Evolutionary conservation across 2,113 vertebrate genomes (phyloP), one percentile per base, ranked within the genome.

Genomic region (Edolisoma coerulescens): DNA sequence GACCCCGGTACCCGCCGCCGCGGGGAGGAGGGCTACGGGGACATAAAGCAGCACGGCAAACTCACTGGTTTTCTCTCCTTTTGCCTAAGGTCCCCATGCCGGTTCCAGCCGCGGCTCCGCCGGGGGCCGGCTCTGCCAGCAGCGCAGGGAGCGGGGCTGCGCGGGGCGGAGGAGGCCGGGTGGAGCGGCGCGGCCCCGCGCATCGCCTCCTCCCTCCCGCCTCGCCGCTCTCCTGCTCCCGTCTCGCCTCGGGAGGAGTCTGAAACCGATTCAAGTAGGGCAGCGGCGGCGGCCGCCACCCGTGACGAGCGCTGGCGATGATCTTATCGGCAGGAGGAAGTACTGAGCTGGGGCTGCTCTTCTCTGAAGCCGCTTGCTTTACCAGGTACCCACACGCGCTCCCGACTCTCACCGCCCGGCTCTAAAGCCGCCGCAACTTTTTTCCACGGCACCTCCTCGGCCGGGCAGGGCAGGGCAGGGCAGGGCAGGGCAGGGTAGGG

Each of bases 81-180:
- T 87, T 97, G 77, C 97, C 96, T 71, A 96, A n/a, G 63, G 97
- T 97, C 22, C 97, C 97, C 98, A 98, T 98, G 96, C 10, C 71
- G 70, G 69, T 4, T 19, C 8, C 75, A 24, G 86, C 35, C 63
- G 69, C 89, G 21, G 89, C 95, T 84, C 65, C 27, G 74, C 59
- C 39, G 91, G 60, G 52, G 87, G 17, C 60, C 20, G 76, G 84
- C 93, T n/a, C 3, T 37, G 61, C 67, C 50, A 9, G 70, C 61
- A 79, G 94, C 89, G 85, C 87, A 57, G 81, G 44, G 89, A 82
- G 79, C 65, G 73, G 82, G 50, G 57, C 70, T 74, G 30, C 54
- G 87, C 79, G 79, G 93, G 52, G 91, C 84, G 89, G 49, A 42
- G 84, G 39, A 47, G 61, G 52, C 61, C 77, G 50, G 32, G 39